Percentiles rank a stretch among this genome's conserved stretches.
phyloP scores from a whole-genome alignment of 2,888 invertebrate genomes.

The Drosophila antonietae region DNA sequence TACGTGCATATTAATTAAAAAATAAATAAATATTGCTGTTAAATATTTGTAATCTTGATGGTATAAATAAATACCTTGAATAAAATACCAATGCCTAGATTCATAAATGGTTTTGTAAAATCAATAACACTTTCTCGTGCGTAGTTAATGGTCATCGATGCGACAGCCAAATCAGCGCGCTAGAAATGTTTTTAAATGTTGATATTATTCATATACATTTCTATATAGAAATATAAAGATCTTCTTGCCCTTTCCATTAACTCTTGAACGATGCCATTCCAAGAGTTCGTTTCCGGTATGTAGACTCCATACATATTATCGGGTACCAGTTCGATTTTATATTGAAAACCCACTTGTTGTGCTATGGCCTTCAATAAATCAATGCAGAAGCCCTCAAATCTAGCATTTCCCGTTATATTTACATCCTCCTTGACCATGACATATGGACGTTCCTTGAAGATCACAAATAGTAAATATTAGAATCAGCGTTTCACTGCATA shows the following conservation, averaged over 20 bases:
- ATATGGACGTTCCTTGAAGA: slow-evolving; percentile 94
- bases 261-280: slow-evolving; percentile 95
- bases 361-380: slow-evolving; percentile 94
- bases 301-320: slow-evolving; percentile 95
- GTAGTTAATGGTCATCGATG: slow-evolving; percentile 99
- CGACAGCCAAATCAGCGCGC: slow-evolving; percentile 98
- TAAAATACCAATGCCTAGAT: slow-evolving; percentile 97
- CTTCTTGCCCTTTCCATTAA: slow-evolving; percentile 92
- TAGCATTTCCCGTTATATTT: slow-evolving; percentile 93
- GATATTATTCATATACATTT: background rate
- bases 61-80: slow-evolving; percentile 89
- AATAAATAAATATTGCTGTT: too few species aligned
- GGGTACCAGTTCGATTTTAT: slow-evolving; percentile 92
- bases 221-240: background rate
- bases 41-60: too few species aligned
- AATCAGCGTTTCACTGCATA: background rate
- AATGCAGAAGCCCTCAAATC: slow-evolving; percentile 96
- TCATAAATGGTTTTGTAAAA: slow-evolving; percentile 99
- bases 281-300: slow-evolving; percentile 93
- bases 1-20: too few species aligned
- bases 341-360: slow-evolving; percentile 93
- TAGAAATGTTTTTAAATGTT: slow-evolving; percentile 80
- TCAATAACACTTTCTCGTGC: slow-evolving; percentile 95
- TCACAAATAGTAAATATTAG: background rate
- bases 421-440: slow-evolving; percentile 95